Conservation (phyloP, 2,888 invertebrate genomes). For the Endotricha flammealis region DNA sequence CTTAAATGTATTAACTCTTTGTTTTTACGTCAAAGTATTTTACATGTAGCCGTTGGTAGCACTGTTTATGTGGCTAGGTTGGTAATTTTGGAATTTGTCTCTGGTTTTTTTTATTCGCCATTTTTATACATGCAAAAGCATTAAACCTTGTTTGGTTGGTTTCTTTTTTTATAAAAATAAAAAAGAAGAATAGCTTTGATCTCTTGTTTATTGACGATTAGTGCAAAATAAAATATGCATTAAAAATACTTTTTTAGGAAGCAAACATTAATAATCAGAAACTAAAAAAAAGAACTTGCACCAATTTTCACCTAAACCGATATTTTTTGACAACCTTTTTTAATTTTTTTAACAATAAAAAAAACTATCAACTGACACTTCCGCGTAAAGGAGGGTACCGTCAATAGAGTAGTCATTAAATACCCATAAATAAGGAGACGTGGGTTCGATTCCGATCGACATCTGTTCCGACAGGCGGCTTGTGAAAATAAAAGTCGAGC, state of each 20-base stretch:
- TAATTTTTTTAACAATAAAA: too few relatives aligned
- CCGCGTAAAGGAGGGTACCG: constrained; percentile 29
- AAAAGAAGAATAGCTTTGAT: too few relatives aligned
- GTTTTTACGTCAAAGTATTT: constrained; percentile 1
- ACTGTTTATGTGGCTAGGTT: constrained; percentile 3
- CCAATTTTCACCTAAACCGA: too few relatives aligned
- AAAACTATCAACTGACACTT: constrained; percentile 3
- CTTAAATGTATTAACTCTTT: constrained; percentile 3
- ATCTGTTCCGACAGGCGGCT: constrained; percentile 45
- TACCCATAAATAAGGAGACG: constrained; percentile 62
- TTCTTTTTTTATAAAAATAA: too few relatives aligned
- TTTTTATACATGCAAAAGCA: too few relatives aligned
- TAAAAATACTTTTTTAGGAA: too few relatives aligned
- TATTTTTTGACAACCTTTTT: too few relatives aligned
- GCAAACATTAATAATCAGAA: too few relatives aligned
- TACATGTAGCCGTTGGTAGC: constrained; percentile 2
- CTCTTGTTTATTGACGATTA: too few relatives aligned
- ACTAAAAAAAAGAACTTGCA: too few relatives aligned
- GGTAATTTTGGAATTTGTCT: neutral
- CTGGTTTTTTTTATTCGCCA: neutral
- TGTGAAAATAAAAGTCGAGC: neutral
- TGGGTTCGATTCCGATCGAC: constrained; percentile 45
- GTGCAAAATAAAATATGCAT: too few relatives aligned
- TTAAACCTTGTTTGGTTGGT: too few relatives aligned
- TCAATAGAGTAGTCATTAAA: constrained; percentile 59